Percentiles rank a stretch among this genome's conserved stretches.
Evolutionary conservation across 2,797 vertebrate species (phyloP).

Genomic region (Coregonus sp.): DNA sequence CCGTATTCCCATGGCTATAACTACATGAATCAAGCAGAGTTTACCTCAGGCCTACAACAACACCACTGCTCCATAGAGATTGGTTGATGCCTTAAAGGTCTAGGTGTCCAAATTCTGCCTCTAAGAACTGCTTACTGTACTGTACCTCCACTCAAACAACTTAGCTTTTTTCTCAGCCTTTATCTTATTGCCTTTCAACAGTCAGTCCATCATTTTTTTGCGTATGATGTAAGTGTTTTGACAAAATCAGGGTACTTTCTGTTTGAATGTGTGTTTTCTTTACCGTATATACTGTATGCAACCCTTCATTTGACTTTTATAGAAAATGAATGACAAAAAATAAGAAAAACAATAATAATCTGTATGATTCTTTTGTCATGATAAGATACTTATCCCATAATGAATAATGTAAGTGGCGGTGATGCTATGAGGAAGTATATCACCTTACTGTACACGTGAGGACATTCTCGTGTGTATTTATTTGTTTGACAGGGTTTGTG

Average conservation of each 20-base stretch:
- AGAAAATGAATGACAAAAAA: background rate
- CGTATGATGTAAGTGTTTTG: conserved; percentile 10
- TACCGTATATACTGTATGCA: conserved; percentile 26
- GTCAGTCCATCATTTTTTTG: conserved; percentile 31
- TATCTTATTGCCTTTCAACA: conserved; percentile 15
- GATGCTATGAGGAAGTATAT: too few relatives aligned
- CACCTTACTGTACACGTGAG: too few relatives aligned
- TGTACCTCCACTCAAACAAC: conserved; percentile 45
- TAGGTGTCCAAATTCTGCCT: conserved; percentile 53
- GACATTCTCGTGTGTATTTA: too few relatives aligned
- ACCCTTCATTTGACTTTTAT: conserved; percentile 22
- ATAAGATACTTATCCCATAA: too few relatives aligned
- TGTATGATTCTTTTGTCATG: too few relatives aligned
- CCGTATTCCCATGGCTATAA: conserved; percentile 42
- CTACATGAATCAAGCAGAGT: conserved; percentile 40
- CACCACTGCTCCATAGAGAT: conserved; percentile 48
- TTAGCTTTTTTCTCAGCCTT: conserved; percentile 8
- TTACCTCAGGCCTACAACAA: conserved; percentile 47
- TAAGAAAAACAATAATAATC: background rate
- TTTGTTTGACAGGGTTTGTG: too few relatives aligned
- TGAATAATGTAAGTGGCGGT: too few relatives aligned
- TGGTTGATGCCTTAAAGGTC: conserved; percentile 26
- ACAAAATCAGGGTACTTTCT: conserved; percentile 22
- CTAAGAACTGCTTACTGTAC: conserved; percentile 29
- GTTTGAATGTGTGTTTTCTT: conserved; percentile 47